Base-by-base conservation (phyloP, 2,888 invertebrate genomes). In the Nowickia ferox region DNA sequence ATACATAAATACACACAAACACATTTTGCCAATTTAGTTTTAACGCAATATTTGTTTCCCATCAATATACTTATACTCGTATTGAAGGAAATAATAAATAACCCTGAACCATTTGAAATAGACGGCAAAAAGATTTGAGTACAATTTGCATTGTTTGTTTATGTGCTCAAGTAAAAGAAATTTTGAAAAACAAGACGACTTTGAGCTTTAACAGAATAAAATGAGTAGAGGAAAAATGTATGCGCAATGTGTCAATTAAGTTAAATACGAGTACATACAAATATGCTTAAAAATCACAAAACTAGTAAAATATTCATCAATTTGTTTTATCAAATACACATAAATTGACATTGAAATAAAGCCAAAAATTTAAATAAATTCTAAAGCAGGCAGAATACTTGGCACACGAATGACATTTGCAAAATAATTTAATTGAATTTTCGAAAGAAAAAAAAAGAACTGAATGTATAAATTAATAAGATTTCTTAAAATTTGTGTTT, bases 21-120 rank as follows among this genome's bases (percentile, higher is more conserved):
- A 63, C 17, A 30, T 68, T 68, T 66, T 77, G 59, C 77, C 59
- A 69, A 68, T 69, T 61, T 59, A 40, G 48, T 48, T 69, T 69
- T 69, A 61, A 69, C n/a, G 51, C 13, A 77, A 68, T 51, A 40
- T 40, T n/a, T 66, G 5, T 38, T 74, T 72, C 15, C 72, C 13
- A 61, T 61, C 61, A 15, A 48, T 59, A 48, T 59, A 30, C 6
- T 30, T 30, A 6, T 30, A 30, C 2, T 22, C 1, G n/a, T 38
- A 53, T 30, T 19, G 17, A 9, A 68, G 10, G 17, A 66, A 69
- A 42, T n/a, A 30, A 11, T n/a, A 53, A 8, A 17, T 71, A 63
- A 79, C 78, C 78, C 30, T 79, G 61, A 79, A 79, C 61, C 22
- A 44, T 71, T 53, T 79, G 38, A 44, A 71, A 19, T 38, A 44